Evolutionary conservation across 2,113 vertebrate genomes (phyloP).

Genomic region (Pseudopipra pipra): DNA sequence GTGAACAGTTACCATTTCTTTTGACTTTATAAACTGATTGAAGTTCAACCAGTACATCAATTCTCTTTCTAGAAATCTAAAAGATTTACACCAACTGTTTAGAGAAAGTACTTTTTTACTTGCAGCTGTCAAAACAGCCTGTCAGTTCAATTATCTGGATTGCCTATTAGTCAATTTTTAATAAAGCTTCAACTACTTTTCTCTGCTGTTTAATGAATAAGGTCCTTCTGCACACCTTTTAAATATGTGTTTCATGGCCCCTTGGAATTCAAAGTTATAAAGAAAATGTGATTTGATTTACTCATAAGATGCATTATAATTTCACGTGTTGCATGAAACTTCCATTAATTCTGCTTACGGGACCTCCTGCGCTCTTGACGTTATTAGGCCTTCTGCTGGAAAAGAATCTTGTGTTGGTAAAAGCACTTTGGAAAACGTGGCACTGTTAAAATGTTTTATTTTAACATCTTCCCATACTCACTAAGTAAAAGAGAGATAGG

Average conservation of each 20-base stretch:
- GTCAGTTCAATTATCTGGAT: constrained; percentile 78
- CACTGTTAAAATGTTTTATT: not conserved
- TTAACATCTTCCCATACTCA: not conserved
- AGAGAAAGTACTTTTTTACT: constrained; percentile 66
- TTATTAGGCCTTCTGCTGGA: not conserved
- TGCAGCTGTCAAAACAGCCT: constrained; percentile 81
- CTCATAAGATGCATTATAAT: constrained; percentile 50
- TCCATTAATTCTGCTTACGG: constrained; percentile 11
- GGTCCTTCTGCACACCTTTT: constrained; percentile 67
- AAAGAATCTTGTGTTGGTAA: not conserved
- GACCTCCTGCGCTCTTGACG: not conserved
- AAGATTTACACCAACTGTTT: constrained; percentile 75
- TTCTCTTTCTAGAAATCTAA: constrained; percentile 70
- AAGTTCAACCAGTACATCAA: constrained; percentile 67
- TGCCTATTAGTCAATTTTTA: constrained; percentile 78
- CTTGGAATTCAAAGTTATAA: constrained; percentile 66
- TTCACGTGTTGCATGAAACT: constrained; percentile 30
- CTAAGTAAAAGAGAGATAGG: not conserved
- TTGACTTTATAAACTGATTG: constrained; percentile 61
- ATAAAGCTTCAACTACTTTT: constrained; percentile 75
- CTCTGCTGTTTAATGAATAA: constrained; percentile 71
- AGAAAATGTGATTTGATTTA: constrained; percentile 67
- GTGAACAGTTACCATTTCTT: constrained; percentile 42
- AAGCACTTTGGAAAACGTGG: not conserved
- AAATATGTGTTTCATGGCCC: constrained; percentile 63